Percentiles rank a stretch among this genome's conserved stretches.
These are phyloP conservation scores for Sebastolobus alascanus DNA, from an alignment of 2,797 vertebrate genomes.

Conservation along the genomic window DNA sequence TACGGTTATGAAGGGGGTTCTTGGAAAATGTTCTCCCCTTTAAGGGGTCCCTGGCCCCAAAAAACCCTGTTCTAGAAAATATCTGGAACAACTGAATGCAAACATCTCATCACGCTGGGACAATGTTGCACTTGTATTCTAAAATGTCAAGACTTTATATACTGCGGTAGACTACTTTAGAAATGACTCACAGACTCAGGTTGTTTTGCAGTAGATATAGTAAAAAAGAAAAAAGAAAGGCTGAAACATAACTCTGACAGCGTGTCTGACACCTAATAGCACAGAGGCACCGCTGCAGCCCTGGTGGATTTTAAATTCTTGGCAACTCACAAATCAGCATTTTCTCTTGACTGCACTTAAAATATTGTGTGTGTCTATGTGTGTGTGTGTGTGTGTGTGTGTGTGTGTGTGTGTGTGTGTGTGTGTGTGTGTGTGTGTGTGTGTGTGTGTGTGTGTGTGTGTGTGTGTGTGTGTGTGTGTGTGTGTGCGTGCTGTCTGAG, in stretches of 20 bases:
- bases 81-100: neutral
- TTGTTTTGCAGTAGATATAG: slow-evolving; percentile 25
- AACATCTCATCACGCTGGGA: neutral
- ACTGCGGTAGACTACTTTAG: neutral
- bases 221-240: slow-evolving; percentile 16
- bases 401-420: slow-evolving; percentile 1
- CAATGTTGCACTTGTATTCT: neutral
- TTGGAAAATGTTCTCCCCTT: no score
- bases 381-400: neutral
- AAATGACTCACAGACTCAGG: slow-evolving; percentile 7
- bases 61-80: neutral
- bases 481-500: slow-evolving; percentile 2
- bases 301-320: slow-evolving; percentile 49
- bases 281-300: slow-evolving; percentile 41
- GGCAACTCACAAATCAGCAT: slow-evolving; percentile 65
- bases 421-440: neutral
- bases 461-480: slow-evolving; percentile 10
- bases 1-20: no score
- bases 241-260: slow-evolving; percentile 51
- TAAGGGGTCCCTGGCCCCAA: no score
- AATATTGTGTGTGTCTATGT: slow-evolving; percentile 16
- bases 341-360: slow-evolving; percentile 45
- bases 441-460: neutral
- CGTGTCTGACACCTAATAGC: slow-evolving; percentile 55
- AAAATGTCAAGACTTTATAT: slow-evolving; percentile 1